These are phyloP conservation scores for Leptopilina boulardi DNA, from an alignment of 1,140 invertebrate species.

Conservation along the genomic window DNA sequence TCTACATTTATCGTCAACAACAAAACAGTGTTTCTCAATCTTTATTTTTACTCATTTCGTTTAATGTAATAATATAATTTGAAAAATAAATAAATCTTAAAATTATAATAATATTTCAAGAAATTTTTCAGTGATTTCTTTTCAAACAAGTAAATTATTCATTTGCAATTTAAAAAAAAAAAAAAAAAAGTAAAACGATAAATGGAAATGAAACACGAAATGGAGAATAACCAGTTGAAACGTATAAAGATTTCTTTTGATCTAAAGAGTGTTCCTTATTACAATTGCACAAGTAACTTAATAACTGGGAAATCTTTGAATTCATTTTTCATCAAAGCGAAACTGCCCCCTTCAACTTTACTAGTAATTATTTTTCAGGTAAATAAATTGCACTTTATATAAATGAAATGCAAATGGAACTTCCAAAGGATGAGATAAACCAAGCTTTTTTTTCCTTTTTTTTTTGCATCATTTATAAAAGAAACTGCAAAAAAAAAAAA, in stretches of 20 bases:
- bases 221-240: background rate
- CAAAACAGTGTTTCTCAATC: too few species aligned
- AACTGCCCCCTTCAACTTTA: background rate
- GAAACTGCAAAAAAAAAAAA: background rate
- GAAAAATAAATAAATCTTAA: too few species aligned
- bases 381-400: slow-evolving; percentile 14
- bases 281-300: slow-evolving; percentile 26
- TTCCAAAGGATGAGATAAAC: background rate
- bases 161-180: background rate
- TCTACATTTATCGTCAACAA: too few species aligned
- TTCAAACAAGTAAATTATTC: background rate
- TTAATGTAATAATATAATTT: too few species aligned
- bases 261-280: background rate
- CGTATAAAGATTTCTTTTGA: slow-evolving; percentile 6
- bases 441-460: background rate
- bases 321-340: background rate
- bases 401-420: slow-evolving; percentile 8
- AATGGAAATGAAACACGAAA: slow-evolving; percentile 17
- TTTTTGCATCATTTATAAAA: background rate
- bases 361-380: background rate
- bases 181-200: background rate
- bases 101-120: background rate
- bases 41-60: too few species aligned
- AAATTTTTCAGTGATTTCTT: background rate
- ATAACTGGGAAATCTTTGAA: slow-evolving; percentile 25